Conservation (phyloP, 2,888 invertebrate genomes). For the Mactromeris polynyma region DNA sequence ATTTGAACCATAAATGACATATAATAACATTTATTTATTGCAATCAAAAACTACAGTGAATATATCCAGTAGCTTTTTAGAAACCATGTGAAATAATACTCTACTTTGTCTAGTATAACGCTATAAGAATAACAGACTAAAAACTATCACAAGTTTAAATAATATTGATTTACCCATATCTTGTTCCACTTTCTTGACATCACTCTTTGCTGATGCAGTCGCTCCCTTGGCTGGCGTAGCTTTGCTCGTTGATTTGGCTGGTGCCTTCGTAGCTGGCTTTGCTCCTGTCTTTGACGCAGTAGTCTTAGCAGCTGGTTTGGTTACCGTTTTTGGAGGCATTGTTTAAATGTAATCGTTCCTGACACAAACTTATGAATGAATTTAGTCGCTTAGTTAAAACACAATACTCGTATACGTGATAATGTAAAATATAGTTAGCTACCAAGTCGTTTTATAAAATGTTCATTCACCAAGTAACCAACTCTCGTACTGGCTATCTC, state of each 20-base stretch:
- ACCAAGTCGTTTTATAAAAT: neutral
- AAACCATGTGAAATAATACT: too few relatives aligned
- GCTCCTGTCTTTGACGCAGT: slow-evolving; percentile 29
- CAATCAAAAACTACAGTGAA: too few relatives aligned
- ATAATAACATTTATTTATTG: too few relatives aligned
- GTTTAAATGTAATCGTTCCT: neutral
- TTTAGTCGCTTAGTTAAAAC: neutral
- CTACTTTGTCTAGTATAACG: too few relatives aligned
- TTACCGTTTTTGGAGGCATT: slow-evolving; percentile 23
- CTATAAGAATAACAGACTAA: too few relatives aligned
- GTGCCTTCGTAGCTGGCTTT: slow-evolving; percentile 24
- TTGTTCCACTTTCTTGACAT: slow-evolving; percentile 21
- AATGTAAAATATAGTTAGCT: neutral
- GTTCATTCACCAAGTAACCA: neutral
- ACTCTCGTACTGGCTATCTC: neutral
- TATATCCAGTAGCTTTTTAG: too few relatives aligned
- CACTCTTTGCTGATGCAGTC: slow-evolving; percentile 26
- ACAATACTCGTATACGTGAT: neutral
- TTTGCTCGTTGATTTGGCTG: neutral
- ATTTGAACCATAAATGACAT: too few relatives aligned
- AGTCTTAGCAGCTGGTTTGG: slow-evolving; percentile 38
- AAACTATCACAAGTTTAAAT: too few relatives aligned
- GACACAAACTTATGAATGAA: neutral
- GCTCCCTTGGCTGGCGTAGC: slow-evolving; percentile 26
- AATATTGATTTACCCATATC: slow-evolving; percentile 14